Evolutionary conservation across 2,113 vertebrate genomes (phyloP).

Genomic region (Tragelaphus imberbis): DNA sequence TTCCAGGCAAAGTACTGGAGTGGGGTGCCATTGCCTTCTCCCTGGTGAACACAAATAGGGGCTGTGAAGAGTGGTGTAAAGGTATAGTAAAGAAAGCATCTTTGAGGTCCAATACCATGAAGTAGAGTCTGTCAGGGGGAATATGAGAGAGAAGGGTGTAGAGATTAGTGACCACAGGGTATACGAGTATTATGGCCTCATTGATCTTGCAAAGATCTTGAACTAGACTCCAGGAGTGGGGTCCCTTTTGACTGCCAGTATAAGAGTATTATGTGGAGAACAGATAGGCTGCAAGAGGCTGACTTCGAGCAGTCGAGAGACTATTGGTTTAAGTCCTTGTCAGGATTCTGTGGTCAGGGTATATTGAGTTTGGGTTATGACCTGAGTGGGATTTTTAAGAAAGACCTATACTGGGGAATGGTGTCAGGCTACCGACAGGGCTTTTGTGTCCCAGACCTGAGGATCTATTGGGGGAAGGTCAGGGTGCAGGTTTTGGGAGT

Average conservation of each 20-base stretch:
- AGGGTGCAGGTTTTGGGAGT: neutral
- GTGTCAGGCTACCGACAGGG: neutral
- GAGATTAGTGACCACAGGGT: neutral
- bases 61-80: neutral
- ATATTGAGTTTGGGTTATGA: neutral
- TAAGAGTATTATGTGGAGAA: neutral
- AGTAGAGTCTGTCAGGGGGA: neutral
- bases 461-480: neutral
- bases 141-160: neutral
- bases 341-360: neutral
- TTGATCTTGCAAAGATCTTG: neutral
- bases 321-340: neutral
- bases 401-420: neutral
- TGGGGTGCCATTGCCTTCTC: no score
- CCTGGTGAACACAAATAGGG: neutral
- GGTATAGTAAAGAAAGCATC: neutral
- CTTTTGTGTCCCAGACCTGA: neutral
- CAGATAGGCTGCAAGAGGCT: neutral
- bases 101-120: neutral
- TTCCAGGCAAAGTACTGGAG: no score
- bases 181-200: neutral
- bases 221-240: neutral
- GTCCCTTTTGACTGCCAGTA: neutral
- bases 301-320: accelerated
- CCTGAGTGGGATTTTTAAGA: neutral